phyloP scores from a whole-genome alignment of 2,888 invertebrate species.

The Sericinus montela region DNA sequence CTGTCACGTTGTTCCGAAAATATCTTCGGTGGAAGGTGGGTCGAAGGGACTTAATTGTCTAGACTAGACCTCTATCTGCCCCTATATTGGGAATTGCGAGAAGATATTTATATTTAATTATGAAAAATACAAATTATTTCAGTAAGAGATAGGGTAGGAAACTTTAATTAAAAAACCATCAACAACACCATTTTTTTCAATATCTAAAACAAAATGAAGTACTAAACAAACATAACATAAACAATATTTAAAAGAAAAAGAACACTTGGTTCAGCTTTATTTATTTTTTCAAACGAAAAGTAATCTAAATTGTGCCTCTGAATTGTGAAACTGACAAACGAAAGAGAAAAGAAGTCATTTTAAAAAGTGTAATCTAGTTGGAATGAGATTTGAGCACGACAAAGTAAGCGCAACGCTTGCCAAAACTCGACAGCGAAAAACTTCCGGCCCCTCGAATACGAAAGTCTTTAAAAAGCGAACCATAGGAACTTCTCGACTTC shows the following conservation, averaged over 20 bases:
- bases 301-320: conserved; percentile 11
- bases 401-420: conserved; percentile 13
- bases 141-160: too few species aligned
- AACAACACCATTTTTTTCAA: too few species aligned
- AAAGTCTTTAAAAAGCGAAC: conserved; percentile 8
- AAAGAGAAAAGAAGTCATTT: conserved; percentile 11
- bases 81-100: too few species aligned
- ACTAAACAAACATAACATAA: too few species aligned
- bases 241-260: not conserved
- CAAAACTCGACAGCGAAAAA: conserved; percentile 11
- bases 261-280: conserved; percentile 7
- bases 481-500: conserved; percentile 4
- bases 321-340: conserved; percentile 6
- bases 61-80: too few species aligned
- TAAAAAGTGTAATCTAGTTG: conserved; percentile 17
- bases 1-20: too few species aligned
- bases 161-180: too few species aligned
- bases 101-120: too few species aligned
- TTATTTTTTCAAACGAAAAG: conserved; percentile 1
- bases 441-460: conserved; percentile 3
- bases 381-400: conserved; percentile 16
- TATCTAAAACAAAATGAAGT: too few species aligned
- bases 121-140: too few species aligned
- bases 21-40: too few species aligned
- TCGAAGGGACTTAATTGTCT: too few species aligned